Base-by-base conservation (phyloP, 2,888 invertebrate genomes). In the Eupeodes latifasciatus region DNA sequence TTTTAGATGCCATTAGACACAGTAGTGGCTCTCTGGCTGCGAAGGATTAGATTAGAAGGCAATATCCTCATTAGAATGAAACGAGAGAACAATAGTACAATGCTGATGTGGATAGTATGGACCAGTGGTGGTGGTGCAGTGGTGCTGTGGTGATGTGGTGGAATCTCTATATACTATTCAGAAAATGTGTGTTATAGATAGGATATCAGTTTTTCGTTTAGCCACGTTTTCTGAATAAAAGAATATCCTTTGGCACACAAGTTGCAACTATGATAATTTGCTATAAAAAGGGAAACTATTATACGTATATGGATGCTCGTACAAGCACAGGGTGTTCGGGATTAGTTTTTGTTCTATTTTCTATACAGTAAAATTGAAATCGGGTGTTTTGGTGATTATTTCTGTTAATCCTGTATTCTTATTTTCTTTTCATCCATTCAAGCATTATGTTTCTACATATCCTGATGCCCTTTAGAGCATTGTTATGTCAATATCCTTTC, bases 51-150 rank as follows among this genome's bases (percentile, higher is more conserved):
- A 81, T 85, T 85, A 85, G 77, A 85, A 85, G 85, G 78, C 85
- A 85, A 85, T 85, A 85, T 85, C 85, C 85, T 81, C 85, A 85
- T 85, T 85, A 85, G 85, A 85, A 81, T 59, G 71, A 57, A 72
- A 59, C 72, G 16, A 72, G 72, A 80, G 72, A 74, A 81, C 64
- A 77, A 77, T 55, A 40, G 40, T 5, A 59, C 47, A 10, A 55
- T 16, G 57, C 14, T 55, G 27, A 27, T 27, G 27, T 27, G 27
- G 27, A 27, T 27, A 27, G 27, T 27, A 27, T 27, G 27, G 27
- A 27, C 27, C 27, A 3, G 12, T 64, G 44, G 44, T 47, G 47
- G 47, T 66, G 27, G 16, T 19, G n/a, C 53, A 3, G 10, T 5
- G 34, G 59, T 47, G 47, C 5, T 47, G 10, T 6, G 67, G 40